Percentiles rank a stretch among this genome's conserved stretches.
Conservation (phyloP, 2,113 vertebrate species). For the Tachysurus vachellii region DNA sequence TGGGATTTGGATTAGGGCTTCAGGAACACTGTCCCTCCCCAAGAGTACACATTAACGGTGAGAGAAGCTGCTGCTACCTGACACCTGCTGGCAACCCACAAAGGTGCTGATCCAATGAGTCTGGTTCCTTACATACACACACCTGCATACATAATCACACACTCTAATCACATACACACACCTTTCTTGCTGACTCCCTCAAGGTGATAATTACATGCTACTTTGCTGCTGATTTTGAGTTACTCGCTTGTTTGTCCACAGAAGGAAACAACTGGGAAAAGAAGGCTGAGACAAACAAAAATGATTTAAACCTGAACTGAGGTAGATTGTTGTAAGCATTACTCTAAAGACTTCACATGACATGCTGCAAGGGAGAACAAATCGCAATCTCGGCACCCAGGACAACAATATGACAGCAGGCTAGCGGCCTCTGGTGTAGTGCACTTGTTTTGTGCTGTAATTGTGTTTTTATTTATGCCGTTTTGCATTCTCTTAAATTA, state of each 20-base stretch:
- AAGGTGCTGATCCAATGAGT: conserved; percentile 17
- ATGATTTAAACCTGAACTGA: conserved; percentile 1
- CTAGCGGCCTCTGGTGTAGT: background rate
- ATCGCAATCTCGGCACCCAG: background rate
- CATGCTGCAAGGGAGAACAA: background rate
- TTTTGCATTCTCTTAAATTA: background rate
- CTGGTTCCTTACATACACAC: conserved; percentile 1
- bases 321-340: background rate
- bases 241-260: conserved; percentile 42
- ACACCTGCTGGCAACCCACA: conserved; percentile 32
- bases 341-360: background rate
- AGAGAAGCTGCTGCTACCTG: background rate
- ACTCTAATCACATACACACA: conserved; percentile 12
- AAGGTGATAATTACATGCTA: conserved; percentile 47
- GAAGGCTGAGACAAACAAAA: background rate
- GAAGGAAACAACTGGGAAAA: conserved; percentile 29
- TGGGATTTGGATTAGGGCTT: background rate
- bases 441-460: background rate
- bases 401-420: background rate
- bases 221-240: conserved; percentile 31
- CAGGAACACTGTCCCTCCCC: background rate
- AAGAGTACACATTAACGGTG: conserved; percentile 17
- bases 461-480: background rate
- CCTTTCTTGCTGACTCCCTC: conserved; percentile 14
- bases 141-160: background rate